Evolutionary conservation across 2,888 invertebrate species (phyloP).

Genomic region (Zeuzera pyrina): DNA sequence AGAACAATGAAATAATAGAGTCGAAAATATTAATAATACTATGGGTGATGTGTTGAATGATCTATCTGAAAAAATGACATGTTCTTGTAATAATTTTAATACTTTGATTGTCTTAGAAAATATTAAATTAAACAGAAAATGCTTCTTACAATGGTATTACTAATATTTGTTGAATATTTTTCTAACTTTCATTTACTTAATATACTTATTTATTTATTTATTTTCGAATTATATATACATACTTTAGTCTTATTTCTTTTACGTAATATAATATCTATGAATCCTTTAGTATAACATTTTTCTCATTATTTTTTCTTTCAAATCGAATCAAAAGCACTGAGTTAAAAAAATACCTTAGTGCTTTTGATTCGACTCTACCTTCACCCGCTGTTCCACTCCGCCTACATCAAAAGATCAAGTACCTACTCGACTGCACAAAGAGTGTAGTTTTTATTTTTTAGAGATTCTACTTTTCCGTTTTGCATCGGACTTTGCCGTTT

Average conservation of each 20-base stretch:
- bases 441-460: slow-evolving; percentile 52
- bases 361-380: slow-evolving; percentile 24
- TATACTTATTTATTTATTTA: too few species aligned
- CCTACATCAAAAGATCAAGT: slow-evolving; percentile 57
- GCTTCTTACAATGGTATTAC: too few species aligned
- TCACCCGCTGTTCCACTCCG: slow-evolving; percentile 17
- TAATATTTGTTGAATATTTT: too few species aligned
- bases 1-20: slow-evolving; percentile 30
- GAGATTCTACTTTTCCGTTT: slow-evolving; percentile 52
- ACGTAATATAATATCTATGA: too few species aligned
- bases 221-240: too few species aligned
- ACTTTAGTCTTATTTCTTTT: too few species aligned
- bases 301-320: background rate
- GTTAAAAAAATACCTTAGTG: too few species aligned
- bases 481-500: slow-evolving; percentile 23
- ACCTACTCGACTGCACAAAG: slow-evolving; percentile 40
- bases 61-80: background rate
- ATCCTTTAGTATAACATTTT: background rate
- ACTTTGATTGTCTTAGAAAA: too few species aligned
- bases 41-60: background rate
- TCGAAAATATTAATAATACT: slow-evolving; percentile 2
- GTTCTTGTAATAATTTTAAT: too few species aligned
- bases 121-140: too few species aligned
- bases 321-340: too few species aligned
- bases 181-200: too few species aligned